A percentile compares a stretch with the other conserved stretches of the same genome.
phyloP scores from a whole-genome alignment of 2,888 invertebrate genomes.

The Argyra leucocephala region DNA sequence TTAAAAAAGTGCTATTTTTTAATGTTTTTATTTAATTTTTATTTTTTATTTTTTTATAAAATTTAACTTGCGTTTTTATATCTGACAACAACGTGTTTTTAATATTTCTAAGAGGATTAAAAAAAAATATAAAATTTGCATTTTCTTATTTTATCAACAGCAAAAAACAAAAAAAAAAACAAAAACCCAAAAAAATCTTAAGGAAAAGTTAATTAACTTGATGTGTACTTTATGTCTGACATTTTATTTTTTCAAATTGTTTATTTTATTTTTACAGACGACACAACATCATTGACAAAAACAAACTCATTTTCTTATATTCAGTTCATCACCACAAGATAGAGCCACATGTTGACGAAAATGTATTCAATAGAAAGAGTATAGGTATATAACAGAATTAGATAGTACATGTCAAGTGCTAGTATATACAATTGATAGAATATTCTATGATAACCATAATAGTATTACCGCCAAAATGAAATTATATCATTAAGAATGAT shows the following conservation, averaged over 20 bases:
- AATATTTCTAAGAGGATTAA: not conserved
- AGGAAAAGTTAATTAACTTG: constrained; percentile 1
- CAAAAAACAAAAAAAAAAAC: too few species aligned
- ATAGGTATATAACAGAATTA: too few species aligned
- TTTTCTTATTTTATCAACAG: not conserved
- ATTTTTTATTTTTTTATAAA: not conserved
- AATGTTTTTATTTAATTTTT: not conserved
- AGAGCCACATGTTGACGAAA: too few species aligned
- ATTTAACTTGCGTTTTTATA: not conserved
- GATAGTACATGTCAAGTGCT: too few species aligned
- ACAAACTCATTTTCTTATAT: too few species aligned
- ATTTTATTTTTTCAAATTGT: not conserved
- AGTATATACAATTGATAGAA: too few species aligned
- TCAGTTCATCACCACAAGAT: too few species aligned
- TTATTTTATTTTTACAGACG: not conserved
- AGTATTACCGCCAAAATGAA: too few species aligned
- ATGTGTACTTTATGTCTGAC: constrained; percentile 6
- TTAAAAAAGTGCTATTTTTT: not conserved
- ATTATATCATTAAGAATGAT: too few species aligned
- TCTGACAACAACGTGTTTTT: not conserved
- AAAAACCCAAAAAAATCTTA: not conserved
- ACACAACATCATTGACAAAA: not conserved
- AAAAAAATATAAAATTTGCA: not conserved
- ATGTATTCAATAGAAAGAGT: too few species aligned
- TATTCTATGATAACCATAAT: too few species aligned